These are phyloP conservation scores for Falco berigora DNA, from an alignment of 2,797 vertebrate species.

Conservation along the genomic window DNA sequence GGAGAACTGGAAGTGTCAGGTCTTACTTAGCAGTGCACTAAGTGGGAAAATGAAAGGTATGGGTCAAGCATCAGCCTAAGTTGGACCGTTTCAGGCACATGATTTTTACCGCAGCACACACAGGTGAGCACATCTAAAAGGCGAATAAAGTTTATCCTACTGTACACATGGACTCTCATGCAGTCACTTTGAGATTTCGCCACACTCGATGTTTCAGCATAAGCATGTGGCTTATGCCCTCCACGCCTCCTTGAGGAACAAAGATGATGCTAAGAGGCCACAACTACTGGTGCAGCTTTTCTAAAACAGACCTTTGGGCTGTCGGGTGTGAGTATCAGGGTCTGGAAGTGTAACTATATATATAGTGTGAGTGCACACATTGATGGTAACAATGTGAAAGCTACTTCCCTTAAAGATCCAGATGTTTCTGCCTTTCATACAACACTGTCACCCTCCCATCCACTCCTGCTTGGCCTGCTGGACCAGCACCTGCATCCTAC, in stretches of 20 bases:
- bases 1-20: background rate
- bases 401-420: background rate
- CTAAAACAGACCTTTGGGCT: background rate
- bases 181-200: background rate
- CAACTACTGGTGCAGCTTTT: background rate
- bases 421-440: background rate
- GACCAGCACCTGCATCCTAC: background rate
- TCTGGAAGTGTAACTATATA: background rate
- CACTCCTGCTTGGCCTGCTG: background rate
- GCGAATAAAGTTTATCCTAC: constrained; percentile 44
- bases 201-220: background rate
- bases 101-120: background rate
- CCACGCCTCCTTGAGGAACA: background rate
- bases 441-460: background rate
- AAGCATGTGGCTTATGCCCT: background rate
- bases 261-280: background rate
- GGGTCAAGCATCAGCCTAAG: background rate
- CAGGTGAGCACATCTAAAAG: constrained; percentile 8
- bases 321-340: background rate
- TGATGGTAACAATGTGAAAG: background rate
- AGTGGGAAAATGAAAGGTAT: background rate
- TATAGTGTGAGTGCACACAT: accelerated
- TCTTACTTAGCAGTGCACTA: background rate
- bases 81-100: constrained; percentile 54
- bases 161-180: background rate